Base-by-base conservation (phyloP, 1,140 invertebrate genomes). In the Agrilus planipennis region DNA sequence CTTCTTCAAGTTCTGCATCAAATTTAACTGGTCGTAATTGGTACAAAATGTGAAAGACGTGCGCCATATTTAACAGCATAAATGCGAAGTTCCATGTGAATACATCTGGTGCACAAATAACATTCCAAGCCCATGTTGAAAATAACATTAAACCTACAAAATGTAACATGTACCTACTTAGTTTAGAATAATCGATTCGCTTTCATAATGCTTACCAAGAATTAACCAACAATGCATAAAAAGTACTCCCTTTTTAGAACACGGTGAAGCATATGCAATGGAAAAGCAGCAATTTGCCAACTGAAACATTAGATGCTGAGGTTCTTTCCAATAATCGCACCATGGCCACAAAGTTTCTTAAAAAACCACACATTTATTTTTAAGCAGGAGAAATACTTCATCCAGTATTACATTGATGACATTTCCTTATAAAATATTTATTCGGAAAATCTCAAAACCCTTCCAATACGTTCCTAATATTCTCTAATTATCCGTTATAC, bases 31-130 rank as follows among this genome's bases (percentile, higher is more conserved):
- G 85, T 52, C 85, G 68, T 69, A 89, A 77, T 55, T 82, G 77
- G 59, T 89, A 91, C 29, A 89, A 69, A 34, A 89, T 73, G 50
- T 85, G 82, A 11, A 84, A 75, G 11, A 86, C 72, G 59, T 90
- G 88, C 0, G 77, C 75, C 42, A 86, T 73, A 56, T 91, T 91
- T 40, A 90, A 66, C n/a, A 89, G 60, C 45, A 87, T 75, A 56
- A 89, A 89, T 22, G 75, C 75, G 50, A 90, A 87, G 55, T 88
- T 89, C 86, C 86, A 91, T 0, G 81, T 84, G 61, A 90, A 89
- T 10, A 88, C 77, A 57, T 89, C 85, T 1, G 86, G 84, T 2
- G 87, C 84, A 55, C 87, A 91, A 25, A 89, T 81, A 2, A 89
- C 75, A 46, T 85, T 83, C 86, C 86, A 90, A 7, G 86, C 80